Conservation (phyloP, 1,140 invertebrate species). For the Ooceraea biroi region DNA sequence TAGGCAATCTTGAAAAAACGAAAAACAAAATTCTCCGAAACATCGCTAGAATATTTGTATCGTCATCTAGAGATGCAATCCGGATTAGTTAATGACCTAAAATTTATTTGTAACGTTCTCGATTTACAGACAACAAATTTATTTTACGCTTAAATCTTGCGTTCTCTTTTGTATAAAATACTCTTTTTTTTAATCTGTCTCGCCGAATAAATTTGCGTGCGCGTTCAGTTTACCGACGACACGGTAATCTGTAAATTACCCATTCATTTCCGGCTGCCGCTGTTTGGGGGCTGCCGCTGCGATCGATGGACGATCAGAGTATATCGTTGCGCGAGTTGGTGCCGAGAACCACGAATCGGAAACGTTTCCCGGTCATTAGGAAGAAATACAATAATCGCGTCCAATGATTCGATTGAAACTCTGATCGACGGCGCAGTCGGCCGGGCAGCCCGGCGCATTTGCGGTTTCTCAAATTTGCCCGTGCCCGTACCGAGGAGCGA, state of each 20-base stretch:
- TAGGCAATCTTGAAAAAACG: no score
- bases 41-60: no score
- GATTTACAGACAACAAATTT: no score
- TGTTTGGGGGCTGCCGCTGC: conserved; percentile 30
- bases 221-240: not conserved
- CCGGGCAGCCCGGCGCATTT: conserved; percentile 3
- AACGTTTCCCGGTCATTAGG: conserved; percentile 58
- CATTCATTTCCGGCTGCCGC: not conserved
- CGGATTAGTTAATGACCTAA: no score
- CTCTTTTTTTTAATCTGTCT: no score
- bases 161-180: not conserved
- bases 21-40: no score
- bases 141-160: not conserved
- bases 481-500: not conserved
- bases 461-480: conserved; percentile 50
- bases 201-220: no score
- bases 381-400: conserved; percentile 62
- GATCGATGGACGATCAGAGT: conserved; percentile 28
- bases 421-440: conserved; percentile 39
- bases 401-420: conserved; percentile 61
- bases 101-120: no score
- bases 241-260: conserved; percentile 26
- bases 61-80: no score
- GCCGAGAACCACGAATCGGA: conserved; percentile 35
- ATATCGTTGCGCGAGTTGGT: conserved; percentile 33